These are phyloP conservation scores for Chaunax sp. DNA, from an alignment of 2,797 vertebrate species.

Conservation along the genomic window DNA sequence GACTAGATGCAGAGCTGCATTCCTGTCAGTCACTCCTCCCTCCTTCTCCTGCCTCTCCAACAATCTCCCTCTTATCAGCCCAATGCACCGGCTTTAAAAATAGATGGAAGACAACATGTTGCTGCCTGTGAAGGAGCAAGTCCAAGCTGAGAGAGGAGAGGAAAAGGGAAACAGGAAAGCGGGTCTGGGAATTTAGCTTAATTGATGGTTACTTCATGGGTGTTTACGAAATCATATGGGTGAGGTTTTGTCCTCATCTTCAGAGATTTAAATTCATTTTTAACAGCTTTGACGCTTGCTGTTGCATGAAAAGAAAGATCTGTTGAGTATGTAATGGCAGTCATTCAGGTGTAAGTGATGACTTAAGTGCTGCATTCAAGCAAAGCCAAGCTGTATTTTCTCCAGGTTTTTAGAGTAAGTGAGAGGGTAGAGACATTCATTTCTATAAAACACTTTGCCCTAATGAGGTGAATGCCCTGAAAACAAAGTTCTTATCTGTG, in stretches of 20 bases:
- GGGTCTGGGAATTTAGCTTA: slow-evolving; percentile 45
- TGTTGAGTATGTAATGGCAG: slow-evolving; percentile 49
- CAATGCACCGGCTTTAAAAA: slow-evolving; percentile 78
- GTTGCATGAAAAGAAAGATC: slow-evolving; percentile 46
- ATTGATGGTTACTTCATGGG: slow-evolving; percentile 14
- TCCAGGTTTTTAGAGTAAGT: slow-evolving; percentile 9
- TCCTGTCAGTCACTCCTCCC: slow-evolving; percentile 74
- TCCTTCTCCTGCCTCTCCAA: slow-evolving; percentile 66
- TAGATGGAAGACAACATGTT: slow-evolving; percentile 78
- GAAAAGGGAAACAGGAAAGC: slow-evolving; percentile 49
- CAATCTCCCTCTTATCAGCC: slow-evolving; percentile 79
- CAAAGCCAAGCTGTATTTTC: not conserved
- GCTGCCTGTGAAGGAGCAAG: slow-evolving; percentile 72
- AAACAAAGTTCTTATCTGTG: slow-evolving; percentile 62
- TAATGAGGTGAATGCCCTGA: slow-evolving; percentile 37
- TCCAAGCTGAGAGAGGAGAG: slow-evolving; percentile 25
- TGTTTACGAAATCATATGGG: slow-evolving; percentile 40
- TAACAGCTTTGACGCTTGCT: slow-evolving; percentile 17
- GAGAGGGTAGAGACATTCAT: slow-evolving; percentile 7
- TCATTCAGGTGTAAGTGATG: slow-evolving; percentile 46
- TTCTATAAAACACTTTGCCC: slow-evolving; percentile 24
- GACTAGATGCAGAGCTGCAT: slow-evolving; percentile 74
- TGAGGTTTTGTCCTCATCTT: slow-evolving; percentile 20
- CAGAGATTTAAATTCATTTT: slow-evolving; percentile 17
- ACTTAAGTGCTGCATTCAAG: slow-evolving; percentile 28